phyloP scores from a whole-genome alignment of 1,140 invertebrate genomes.

The Heliconius himera region DNA sequence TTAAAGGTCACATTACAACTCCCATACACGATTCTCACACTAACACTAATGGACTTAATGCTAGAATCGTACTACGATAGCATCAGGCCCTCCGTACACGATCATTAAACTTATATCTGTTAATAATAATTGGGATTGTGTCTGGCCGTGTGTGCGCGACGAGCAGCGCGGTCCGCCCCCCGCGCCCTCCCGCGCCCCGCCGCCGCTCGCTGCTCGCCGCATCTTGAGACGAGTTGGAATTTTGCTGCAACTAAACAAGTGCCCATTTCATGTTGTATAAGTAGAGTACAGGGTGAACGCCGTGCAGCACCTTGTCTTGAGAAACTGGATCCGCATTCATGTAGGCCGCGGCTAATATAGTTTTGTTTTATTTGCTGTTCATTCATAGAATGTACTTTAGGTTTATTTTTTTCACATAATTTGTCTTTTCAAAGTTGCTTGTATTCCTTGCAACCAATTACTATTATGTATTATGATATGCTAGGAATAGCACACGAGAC shows the following conservation, averaged over 20 bases:
- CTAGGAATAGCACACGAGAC: too few species aligned
- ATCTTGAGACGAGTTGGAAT: constrained; percentile 68
- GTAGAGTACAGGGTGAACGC: constrained; percentile 23
- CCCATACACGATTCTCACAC: constrained; percentile 49
- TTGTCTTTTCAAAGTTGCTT: background rate
- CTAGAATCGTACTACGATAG: constrained; percentile 25
- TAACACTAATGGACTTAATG: constrained; percentile 39
- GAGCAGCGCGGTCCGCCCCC: constrained; percentile 65
- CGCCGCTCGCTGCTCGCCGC: constrained; percentile 39
- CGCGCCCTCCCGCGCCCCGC: constrained; percentile 42
- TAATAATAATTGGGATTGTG: constrained; percentile 72
- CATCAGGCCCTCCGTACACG: constrained; percentile 44
- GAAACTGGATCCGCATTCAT: constrained; percentile 30
- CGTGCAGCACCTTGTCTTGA: constrained; percentile 24
- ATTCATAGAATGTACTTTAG: background rate
- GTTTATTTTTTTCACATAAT: too few species aligned
- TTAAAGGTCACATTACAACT: constrained; percentile 46
- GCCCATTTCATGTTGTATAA: constrained; percentile 43
- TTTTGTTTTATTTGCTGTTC: constrained; percentile 1
- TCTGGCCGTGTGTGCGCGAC: constrained; percentile 54
- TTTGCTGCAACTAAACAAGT: constrained; percentile 65
- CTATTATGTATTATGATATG: too few species aligned
- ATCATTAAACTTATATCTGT: constrained; percentile 67
- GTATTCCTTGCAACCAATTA: background rate
- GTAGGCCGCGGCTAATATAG: background rate